Base-by-base conservation (phyloP, 1,140 invertebrate species). In the Temnothorax nylanderi region DNA sequence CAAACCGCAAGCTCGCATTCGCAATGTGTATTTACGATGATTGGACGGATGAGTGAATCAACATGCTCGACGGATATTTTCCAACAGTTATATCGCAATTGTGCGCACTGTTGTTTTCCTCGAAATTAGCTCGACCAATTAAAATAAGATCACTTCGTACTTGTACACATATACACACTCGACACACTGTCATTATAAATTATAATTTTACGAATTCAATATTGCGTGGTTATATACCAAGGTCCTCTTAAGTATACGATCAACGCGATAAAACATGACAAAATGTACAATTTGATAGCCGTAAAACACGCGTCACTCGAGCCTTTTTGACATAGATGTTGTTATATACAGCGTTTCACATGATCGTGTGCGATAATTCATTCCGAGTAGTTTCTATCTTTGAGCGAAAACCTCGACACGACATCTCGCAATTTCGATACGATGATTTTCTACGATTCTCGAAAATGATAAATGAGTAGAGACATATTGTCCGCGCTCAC, bases 21-120 rank as follows among this genome's bases (percentile, higher is more conserved):
- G 54, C 69, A 34, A 75, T 72, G 78, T 72, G 26, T 82, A 58
- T 75, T 74, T 84, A 60, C 26, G 69, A 84, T 32, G 54, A 74
- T 84, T 84, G 80, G 13, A 1, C 34, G 47, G 16, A 71, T 21
- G 41, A 71, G 37, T 44, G 16, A 69, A 81, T 56, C 49, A 81
- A 81, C 64, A 71, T 56, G 4, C 5, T 81, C 13, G 44, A n/a
- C 26, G 44, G 47, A 67, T 80, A 54, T 54, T 80, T 80, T 67
- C n/a, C 62, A 34, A 80, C 34, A 7, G 62, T 18, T 37, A 37
- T 41, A 16, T 41, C 8, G 37, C 47, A 78, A 65, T 65, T 51
- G 26, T 51, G 26, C 34, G 60, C 16, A 34, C 44, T 47, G 1
- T 10, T 64, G 62, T 54, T 81, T 81, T 44, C 21, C 32, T 56